These are phyloP conservation scores for Lycia hirtaria DNA, from an alignment of 2,888 invertebrate genomes.

Conservation along the genomic window DNA sequence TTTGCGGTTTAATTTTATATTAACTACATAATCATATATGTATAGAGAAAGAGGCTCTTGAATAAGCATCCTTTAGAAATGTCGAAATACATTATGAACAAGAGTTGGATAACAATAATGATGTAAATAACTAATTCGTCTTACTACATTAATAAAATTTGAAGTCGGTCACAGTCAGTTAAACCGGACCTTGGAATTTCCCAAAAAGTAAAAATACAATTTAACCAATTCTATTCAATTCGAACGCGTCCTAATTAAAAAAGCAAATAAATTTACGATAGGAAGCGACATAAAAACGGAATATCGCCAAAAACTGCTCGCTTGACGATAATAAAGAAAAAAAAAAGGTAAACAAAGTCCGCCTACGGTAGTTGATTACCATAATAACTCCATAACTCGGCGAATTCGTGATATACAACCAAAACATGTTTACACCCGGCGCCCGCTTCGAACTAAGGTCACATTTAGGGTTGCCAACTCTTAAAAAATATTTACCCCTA, in stretches of 20 bases:
- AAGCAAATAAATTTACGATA: constrained; percentile 22
- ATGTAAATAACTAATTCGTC: background rate
- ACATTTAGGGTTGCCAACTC: constrained; percentile 21
- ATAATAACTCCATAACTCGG: constrained; percentile 51
- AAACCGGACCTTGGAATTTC: constrained; percentile 2
- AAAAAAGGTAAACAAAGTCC: constrained; percentile 55
- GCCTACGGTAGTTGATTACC: constrained; percentile 49
- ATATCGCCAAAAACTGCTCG: constrained; percentile 40
- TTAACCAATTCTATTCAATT: constrained; percentile 18
- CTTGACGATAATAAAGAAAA: constrained; percentile 21
- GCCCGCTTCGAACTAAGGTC: constrained; percentile 26
- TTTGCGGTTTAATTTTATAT: too few species aligned
- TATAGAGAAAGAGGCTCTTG: too few species aligned
- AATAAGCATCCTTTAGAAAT: too few species aligned
- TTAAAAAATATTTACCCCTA: too few species aligned
- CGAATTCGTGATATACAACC: constrained; percentile 43
- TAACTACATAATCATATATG: too few species aligned
- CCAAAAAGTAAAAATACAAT: constrained; percentile 12
- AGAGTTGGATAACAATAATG: background rate
- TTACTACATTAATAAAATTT: background rate
- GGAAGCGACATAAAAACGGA: constrained; percentile 26
- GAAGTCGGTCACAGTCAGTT: background rate
- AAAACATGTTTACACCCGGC: constrained; percentile 51
- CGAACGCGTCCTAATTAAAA: constrained; percentile 6
- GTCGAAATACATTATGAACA: too few species aligned